These are phyloP conservation scores for Temnothorax nylanderi DNA, from an alignment of 1,140 invertebrate genomes.

Conservation along the genomic window DNA sequence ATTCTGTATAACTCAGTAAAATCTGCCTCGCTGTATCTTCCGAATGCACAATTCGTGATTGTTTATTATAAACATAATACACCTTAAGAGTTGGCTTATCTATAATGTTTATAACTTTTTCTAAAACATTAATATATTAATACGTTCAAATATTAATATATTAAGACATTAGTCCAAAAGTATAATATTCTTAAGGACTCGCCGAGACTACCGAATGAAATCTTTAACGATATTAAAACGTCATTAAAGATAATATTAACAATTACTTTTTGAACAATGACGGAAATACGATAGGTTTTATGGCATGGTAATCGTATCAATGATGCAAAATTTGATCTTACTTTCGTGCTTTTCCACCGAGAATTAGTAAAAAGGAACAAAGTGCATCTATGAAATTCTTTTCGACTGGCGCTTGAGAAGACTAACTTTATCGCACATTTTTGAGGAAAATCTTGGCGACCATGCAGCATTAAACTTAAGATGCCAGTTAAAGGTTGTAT, in stretches of 20 bases:
- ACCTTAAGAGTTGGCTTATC: slow-evolving; percentile 25
- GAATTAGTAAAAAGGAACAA: slow-evolving; percentile 31
- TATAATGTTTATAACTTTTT: slow-evolving; percentile 8
- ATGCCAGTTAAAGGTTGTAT: slow-evolving; percentile 28
- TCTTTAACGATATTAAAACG: slow-evolving; percentile 38
- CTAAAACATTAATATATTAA: slow-evolving; percentile 39
- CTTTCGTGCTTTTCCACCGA: slow-evolving; percentile 37
- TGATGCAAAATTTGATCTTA: slow-evolving; percentile 45
- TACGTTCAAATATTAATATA: background rate
- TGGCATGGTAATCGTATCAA: slow-evolving; percentile 6
- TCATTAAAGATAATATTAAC: slow-evolving; percentile 43
- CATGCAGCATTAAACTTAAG: slow-evolving; percentile 4
- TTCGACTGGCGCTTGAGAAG: background rate
- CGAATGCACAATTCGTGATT: slow-evolving; percentile 61
- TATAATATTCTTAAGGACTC: slow-evolving; percentile 4
- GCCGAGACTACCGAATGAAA: slow-evolving; percentile 13
- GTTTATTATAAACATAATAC: slow-evolving; percentile 54
- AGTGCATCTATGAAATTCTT: slow-evolving; percentile 26
- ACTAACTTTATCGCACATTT: background rate
- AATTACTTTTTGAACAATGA: slow-evolving; percentile 25
- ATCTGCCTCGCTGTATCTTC: slow-evolving; percentile 63
- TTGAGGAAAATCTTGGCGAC: slow-evolving; percentile 16
- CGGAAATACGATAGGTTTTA: slow-evolving; percentile 21
- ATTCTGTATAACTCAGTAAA: slow-evolving; percentile 12
- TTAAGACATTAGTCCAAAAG: slow-evolving; percentile 22